Evolutionary conservation across 2,797 vertebrate genomes (phyloP), one percentile per base, ranked within the genome.

Genomic region (Ceyx erithaca): DNA sequence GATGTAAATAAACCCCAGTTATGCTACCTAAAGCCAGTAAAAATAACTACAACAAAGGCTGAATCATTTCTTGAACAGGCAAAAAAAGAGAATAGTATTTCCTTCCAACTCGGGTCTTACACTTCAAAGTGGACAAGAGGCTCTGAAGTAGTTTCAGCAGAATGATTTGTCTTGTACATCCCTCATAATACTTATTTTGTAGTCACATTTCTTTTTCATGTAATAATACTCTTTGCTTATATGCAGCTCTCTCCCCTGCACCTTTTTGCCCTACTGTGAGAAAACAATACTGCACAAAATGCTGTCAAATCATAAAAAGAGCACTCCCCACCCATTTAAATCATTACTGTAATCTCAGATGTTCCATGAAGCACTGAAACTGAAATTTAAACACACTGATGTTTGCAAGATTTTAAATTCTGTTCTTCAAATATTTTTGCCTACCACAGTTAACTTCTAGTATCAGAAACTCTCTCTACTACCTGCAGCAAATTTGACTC

Each of bases 401-500:
- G 31, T 57, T 52, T 33, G 12, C 35, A 70, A 77, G 8, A 25
- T 40, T 70, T 81, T 79, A 46, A 37, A 76, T 72, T 69, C 5
- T 77, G 6, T 6, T 85, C 12, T 7, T 63, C 22, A 54, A 61
- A 16, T 75, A 43, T 62, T 69, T 76, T 64, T 37, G 6, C 51
- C 55, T 63, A 49, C 28, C 7, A 25, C 16, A 55, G 18, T 52
- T 79, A 78, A 72, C 8, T 90, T 87, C 52, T 37, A 54, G 13
- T 77, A 59, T 26, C 26, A 63, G 57, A 67, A 75, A 71, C 28
- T 93, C 15, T 72, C 41, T 92, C 89, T 92, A 84, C 92, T 98
- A 99, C 99, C 99, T 98, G 98, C 12, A 96, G 99, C 96, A 97
- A 99, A 99, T 93, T 98, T 99, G 92, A 99, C 99, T 80, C 99